Conservation (phyloP, 2,797 vertebrate genomes). For the Champsocephalus esox region DNA sequence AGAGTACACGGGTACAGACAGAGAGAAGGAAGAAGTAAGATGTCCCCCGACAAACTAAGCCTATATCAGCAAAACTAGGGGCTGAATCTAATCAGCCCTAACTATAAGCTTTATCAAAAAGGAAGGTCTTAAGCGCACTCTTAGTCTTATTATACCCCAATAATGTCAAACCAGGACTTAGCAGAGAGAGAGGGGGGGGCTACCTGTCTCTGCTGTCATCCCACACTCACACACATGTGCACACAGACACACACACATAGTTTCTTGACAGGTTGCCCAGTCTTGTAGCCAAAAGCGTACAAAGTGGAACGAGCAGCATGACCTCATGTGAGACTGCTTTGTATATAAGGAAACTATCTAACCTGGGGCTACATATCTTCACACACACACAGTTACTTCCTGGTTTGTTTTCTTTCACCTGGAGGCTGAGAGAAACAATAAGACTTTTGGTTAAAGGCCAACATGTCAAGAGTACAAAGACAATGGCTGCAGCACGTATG, state of each 20-base stretch:
- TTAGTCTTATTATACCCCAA: conserved; percentile 70
- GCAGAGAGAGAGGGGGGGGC: conserved; percentile 20
- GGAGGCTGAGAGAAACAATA: conserved; percentile 54
- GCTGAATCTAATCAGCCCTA: no score
- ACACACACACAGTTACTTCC: conserved; percentile 14
- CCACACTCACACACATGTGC: not conserved
- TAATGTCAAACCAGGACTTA: conserved; percentile 63
- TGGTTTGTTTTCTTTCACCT: conserved; percentile 60
- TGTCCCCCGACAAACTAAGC: no score
- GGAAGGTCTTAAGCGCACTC: no score
- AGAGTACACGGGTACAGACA: no score
- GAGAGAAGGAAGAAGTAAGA: no score
- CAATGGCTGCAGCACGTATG: conserved; percentile 63
- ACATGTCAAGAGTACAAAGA: conserved; percentile 60
- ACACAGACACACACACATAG: conserved; percentile 8
- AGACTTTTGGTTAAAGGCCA: conserved; percentile 54
- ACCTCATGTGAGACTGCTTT: conserved; percentile 52
- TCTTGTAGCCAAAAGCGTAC: conserved; percentile 20
- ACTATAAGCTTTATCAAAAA: no score
- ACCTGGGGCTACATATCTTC: conserved; percentile 25
- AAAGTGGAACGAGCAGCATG: conserved; percentile 40
- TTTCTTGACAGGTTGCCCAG: conserved; percentile 20
- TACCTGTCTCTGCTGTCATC: conserved; percentile 50
- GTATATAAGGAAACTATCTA: conserved; percentile 33
- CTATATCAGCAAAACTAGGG: no score